Conservation (phyloP, 2,797 vertebrate genomes). For the Gymnothorax reevesii region DNA sequence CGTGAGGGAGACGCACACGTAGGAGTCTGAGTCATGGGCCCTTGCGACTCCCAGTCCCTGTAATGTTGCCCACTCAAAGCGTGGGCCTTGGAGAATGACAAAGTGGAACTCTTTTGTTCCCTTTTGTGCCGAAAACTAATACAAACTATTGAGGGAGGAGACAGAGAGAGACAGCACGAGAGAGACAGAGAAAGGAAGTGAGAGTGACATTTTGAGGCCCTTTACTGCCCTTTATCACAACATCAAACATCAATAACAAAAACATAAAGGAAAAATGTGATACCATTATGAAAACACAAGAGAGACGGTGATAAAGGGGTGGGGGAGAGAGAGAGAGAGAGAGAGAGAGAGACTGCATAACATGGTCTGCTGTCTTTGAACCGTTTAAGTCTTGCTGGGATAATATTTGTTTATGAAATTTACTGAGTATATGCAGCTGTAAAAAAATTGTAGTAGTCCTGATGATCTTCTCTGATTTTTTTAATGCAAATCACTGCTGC, state of each 20-base stretch:
- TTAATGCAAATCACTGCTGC: not conserved
- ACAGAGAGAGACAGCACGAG: slow-evolving; percentile 7
- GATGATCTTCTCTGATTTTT: slow-evolving; percentile 42
- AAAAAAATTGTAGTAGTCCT: slow-evolving; percentile 52
- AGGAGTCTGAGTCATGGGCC: not conserved
- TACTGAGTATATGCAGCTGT: slow-evolving; percentile 62
- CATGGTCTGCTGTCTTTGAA: slow-evolving; percentile 58
- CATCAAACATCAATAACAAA: not conserved
- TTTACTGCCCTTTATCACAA: slow-evolving; percentile 1
- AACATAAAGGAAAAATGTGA: not conserved
- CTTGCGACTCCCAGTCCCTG: not conserved
- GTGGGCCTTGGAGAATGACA: slow-evolving; percentile 68
- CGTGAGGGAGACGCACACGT: not conserved
- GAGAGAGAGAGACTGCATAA: slow-evolving; percentile 43
- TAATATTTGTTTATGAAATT: slow-evolving; percentile 68
- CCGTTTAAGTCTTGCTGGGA: slow-evolving; percentile 51
- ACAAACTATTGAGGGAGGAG: slow-evolving; percentile 31
- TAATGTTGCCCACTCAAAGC: slow-evolving; percentile 24
- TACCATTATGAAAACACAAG: not conserved
- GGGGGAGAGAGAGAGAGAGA: not conserved
- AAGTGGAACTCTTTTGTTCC: slow-evolving; percentile 46
- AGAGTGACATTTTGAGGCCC: not conserved
- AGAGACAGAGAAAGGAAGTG: slow-evolving; percentile 7
- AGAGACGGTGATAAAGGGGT: not conserved
- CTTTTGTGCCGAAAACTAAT: slow-evolving; percentile 43